Conservation (phyloP, 37 sponge, comb jelly and placozoan species). For the Bolinopsis microptera region DNA sequence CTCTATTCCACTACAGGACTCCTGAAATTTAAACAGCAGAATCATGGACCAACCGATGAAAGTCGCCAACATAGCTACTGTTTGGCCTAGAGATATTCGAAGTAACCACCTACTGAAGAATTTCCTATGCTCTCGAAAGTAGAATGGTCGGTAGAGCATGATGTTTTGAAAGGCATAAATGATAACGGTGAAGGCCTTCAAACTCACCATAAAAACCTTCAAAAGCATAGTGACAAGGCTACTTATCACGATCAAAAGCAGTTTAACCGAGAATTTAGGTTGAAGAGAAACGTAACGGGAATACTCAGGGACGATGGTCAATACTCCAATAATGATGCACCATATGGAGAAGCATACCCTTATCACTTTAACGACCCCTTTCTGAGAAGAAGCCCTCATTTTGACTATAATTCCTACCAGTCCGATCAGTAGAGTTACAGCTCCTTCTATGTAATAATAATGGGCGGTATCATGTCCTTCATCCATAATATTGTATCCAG, state of each 20-base stretch:
- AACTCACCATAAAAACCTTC: neutral
- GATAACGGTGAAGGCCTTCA: neutral
- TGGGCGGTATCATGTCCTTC: too few relatives aligned
- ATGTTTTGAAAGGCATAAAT: neutral
- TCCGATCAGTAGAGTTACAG: neutral
- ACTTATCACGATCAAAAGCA: neutral
- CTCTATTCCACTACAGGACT: neutral
- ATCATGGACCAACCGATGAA: neutral
- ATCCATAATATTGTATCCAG: too few relatives aligned
- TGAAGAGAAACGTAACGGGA: neutral
- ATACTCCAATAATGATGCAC: neutral
- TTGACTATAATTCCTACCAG: neutral
- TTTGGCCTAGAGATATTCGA: neutral
- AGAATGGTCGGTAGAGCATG: neutral
- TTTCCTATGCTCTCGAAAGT: neutral
- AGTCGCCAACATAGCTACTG: neutral
- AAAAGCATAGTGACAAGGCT: neutral
- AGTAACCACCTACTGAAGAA: neutral
- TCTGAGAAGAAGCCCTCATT: neutral
- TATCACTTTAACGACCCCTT: neutral
- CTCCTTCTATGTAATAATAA: too few relatives aligned
- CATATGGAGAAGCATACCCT: neutral
- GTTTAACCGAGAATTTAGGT: neutral
- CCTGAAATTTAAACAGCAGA: neutral
- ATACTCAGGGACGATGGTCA: neutral